phyloP scores from a whole-genome alignment of 2,888 invertebrate species.

The Atrina japonica region DNA sequence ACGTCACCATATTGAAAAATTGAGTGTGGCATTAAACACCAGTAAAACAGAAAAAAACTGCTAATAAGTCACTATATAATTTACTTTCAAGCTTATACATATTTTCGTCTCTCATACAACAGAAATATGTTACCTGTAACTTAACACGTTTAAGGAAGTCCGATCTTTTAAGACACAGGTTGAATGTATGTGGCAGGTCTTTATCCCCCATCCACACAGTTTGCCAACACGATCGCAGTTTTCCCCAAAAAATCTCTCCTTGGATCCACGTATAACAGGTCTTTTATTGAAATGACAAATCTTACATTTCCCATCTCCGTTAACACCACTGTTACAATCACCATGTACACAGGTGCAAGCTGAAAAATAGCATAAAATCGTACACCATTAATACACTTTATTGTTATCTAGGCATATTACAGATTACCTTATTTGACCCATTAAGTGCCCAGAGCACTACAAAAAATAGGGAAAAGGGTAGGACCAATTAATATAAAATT shows the following conservation, averaged over 20 bases:
- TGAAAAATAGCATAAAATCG: slow-evolving; percentile 40
- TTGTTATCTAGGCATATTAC: too few species aligned
- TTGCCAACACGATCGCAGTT: slow-evolving; percentile 63
- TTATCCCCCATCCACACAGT: slow-evolving; percentile 34
- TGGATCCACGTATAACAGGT: neutral
- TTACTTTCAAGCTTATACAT: too few species aligned
- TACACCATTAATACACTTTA: neutral
- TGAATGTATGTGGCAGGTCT: slow-evolving; percentile 67
- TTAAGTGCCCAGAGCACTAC: too few species aligned
- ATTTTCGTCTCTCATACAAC: too few species aligned
- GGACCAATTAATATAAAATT: too few species aligned
- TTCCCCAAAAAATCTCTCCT: slow-evolving; percentile 49
- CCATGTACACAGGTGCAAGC: slow-evolving; percentile 71
- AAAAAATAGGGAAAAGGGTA: too few species aligned
- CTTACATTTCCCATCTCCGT: slow-evolving; percentile 63
- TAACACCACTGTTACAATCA: slow-evolving; percentile 61
- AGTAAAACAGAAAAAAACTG: too few species aligned
- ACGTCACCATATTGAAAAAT: too few species aligned
- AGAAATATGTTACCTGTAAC: neutral
- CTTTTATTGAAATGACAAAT: slow-evolving; percentile 39
- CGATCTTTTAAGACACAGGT: slow-evolving; percentile 45
- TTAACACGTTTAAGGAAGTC: too few species aligned
- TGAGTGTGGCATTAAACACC: too few species aligned
- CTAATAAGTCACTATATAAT: too few species aligned
- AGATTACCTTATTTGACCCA: too few species aligned